phyloP scores from a whole-genome alignment of 2,888 invertebrate genomes.

The Phymatocera aterrima region DNA sequence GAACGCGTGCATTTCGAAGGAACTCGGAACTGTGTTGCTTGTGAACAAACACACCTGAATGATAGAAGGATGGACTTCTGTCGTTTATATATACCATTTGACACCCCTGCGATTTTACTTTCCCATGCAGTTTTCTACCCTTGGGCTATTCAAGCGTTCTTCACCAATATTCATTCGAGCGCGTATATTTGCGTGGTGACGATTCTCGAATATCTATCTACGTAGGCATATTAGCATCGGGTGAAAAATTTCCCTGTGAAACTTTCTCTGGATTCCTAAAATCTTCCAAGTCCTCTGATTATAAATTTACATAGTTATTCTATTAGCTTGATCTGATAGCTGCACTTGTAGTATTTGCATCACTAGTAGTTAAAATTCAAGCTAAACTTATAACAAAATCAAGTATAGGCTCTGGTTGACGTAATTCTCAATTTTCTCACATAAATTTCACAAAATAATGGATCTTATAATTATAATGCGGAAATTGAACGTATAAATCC shows the following conservation, averaged over 20 bases:
- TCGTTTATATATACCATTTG: slow-evolving; percentile 35
- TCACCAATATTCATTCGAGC: not conserved
- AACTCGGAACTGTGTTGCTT: slow-evolving; percentile 21
- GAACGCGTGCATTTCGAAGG: slow-evolving; percentile 38
- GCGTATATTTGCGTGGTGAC: no score
- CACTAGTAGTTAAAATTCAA: no score
- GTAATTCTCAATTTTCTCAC: no score
- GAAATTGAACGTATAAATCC: no score
- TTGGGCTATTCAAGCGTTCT: slow-evolving; percentile 5
- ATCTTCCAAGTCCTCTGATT: not conserved
- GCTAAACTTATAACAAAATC: no score
- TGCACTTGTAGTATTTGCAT: no score
- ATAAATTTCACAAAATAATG: no score
- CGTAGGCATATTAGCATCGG: not conserved
- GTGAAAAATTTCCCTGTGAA: not conserved
- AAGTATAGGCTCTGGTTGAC: no score
- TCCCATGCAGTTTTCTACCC: slow-evolving; percentile 45
- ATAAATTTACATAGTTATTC: not conserved
- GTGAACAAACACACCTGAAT: slow-evolving; percentile 36
- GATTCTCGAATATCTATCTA: not conserved
- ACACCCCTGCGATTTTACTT: slow-evolving; percentile 31
- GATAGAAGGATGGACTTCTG: slow-evolving; percentile 23
- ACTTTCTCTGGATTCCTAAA: slow-evolving; percentile 5
- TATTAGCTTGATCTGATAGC: no score
- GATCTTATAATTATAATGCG: no score